A percentile compares a stretch with the other conserved stretches of the same genome.
Conservation (phyloP, 2,888 invertebrate species). For the Acrobasis suavella region DNA sequence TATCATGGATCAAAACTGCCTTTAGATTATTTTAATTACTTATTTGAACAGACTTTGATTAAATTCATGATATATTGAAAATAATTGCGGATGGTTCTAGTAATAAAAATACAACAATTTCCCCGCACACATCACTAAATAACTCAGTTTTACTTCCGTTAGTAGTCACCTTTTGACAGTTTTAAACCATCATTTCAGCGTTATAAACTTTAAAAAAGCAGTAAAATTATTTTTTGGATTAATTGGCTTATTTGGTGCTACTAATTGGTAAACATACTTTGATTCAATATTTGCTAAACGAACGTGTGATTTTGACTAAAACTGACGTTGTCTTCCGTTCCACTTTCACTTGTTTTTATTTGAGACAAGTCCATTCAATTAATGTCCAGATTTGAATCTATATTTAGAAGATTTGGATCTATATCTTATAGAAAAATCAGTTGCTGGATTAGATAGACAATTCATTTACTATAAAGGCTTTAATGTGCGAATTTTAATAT, state of each 20-base stretch:
- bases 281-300: conserved; percentile 11
- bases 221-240: neutral
- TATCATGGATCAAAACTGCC: neutral
- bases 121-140: neutral
- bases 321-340: conserved; percentile 6
- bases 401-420: no score
- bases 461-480: no score
- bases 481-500: no score
- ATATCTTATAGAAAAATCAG: no score
- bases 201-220: neutral
- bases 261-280: neutral
- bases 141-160: neutral
- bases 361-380: neutral
- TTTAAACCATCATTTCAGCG: neutral
- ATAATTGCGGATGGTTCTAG: neutral
- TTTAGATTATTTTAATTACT: neutral
- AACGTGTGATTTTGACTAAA: neutral
- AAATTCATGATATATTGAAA: neutral
- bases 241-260: neutral
- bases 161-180: neutral
- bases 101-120: neutral
- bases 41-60: neutral
- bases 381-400: no score
- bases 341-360: neutral
- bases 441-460: no score